Base-by-base conservation (phyloP, 2,113 vertebrate species). In the Stictonetta naevosa region DNA sequence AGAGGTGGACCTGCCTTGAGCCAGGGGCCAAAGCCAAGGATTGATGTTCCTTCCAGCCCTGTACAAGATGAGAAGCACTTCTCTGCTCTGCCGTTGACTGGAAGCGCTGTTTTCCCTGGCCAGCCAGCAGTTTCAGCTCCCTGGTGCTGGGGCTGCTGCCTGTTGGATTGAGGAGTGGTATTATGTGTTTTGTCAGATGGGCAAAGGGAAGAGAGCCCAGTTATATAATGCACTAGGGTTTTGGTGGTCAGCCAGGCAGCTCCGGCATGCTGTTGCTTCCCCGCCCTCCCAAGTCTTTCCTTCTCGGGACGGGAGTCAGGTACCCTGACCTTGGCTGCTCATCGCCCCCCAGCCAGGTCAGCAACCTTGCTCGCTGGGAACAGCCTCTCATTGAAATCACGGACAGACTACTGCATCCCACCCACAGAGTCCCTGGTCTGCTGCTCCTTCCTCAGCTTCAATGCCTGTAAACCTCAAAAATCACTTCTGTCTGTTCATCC, bases 161-260 rank as follows among this genome's bases (percentile, higher is more conserved):
- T 71, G 77, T 13, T 93, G 83, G 62, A 26, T 89, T 92, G 38
- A 87, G 87, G 93, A 81, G 83, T n/a, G 69, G 75, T 80, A 85
- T 33, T 63, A 3, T 88, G 53, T 91, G 87, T 91, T 95, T 88
- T 91, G 69, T 93, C 94, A 93, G 91, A 87, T 84, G 94, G 91
- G 94, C 84, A 63, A 63, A 91, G 96, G 83, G 86, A 92, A 58
- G 44, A 59, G 75, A 95, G 91, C 94, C 75, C 78, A 21, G 93
- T 91, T 94, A 69, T 53, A 64, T 92, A 92, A 95, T 3, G n/a
- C 29, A 31, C 58, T 72, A 26, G 66, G 55, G 86, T 85, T 91
- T 60, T 95, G 89, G 89, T 84, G 91, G 44, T 23, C 77, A 84
- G 93, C 94, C 96, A 95, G 74, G 3, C 74, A 2, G 53, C 81